phyloP scores from a whole-genome alignment of 2,113 vertebrate species.

The Hippocampus mohnikei region DNA sequence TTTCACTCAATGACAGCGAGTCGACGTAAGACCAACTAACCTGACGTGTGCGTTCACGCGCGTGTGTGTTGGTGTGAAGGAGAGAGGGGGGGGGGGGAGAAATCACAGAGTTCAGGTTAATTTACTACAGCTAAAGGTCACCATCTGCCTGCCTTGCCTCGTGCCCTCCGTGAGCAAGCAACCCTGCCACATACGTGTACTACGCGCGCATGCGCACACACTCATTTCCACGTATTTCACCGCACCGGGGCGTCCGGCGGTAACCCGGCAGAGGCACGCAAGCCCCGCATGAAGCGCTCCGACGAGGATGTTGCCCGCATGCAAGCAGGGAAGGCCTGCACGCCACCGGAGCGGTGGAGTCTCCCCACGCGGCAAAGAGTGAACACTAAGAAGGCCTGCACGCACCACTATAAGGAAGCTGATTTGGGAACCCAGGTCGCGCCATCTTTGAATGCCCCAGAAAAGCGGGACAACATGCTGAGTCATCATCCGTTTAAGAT shows the following conservation, averaged over 20 bases:
- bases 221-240: conserved; percentile 1
- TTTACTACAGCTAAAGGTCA: conserved; percentile 68
- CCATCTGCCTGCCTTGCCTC: conserved; percentile 66
- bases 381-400: not conserved
- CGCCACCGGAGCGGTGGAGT: conserved; percentile 26
- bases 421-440: too few species aligned
- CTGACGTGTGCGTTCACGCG: not conserved
- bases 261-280: conserved; percentile 20
- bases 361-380: conserved; percentile 14
- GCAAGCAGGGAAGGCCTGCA: conserved; percentile 16
- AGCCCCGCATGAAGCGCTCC: conserved; percentile 2
- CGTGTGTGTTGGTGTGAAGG: not conserved
- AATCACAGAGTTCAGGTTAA: conserved; percentile 66
- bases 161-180: conserved; percentile 35
- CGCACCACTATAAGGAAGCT: not conserved
- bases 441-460: too few species aligned
- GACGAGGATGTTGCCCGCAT: conserved; percentile 20
- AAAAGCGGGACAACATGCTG: too few species aligned
- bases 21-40: not conserved
- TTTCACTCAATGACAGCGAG: not conserved
- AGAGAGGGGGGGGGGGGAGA: conserved; percentile 10
- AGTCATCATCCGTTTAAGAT: too few species aligned
- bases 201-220: not conserved
- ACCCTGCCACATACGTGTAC: conserved; percentile 18
- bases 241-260: conserved; percentile 15